Evolutionary conservation across 1,140 invertebrate species (phyloP).

Genomic region (Propsilocerus akamusi): DNA sequence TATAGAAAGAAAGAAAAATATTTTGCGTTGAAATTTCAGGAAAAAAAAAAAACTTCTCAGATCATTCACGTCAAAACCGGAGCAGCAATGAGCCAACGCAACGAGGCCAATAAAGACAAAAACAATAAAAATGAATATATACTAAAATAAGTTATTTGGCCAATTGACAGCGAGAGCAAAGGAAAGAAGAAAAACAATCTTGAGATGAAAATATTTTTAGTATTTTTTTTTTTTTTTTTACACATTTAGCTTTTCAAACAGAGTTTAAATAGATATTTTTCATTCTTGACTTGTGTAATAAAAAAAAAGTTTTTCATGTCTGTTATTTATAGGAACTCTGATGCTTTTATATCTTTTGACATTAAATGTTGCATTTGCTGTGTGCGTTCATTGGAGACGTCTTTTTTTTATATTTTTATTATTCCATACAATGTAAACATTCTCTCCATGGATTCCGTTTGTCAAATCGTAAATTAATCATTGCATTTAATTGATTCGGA

Average conservation of each 20-base stretch:
- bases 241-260: background rate
- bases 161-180: background rate
- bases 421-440: too few relatives aligned
- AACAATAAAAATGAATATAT: too few relatives aligned
- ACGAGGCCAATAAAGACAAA: too few relatives aligned
- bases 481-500: too few relatives aligned
- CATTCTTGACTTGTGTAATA: background rate
- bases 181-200: background rate
- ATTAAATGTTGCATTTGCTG: background rate
- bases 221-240: too few relatives aligned
- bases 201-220: background rate
- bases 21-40: too few relatives aligned
- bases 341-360: background rate
- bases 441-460: too few relatives aligned
- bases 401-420: background rate
- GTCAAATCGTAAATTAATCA: too few relatives aligned
- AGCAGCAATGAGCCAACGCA: background rate
- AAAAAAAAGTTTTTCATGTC: background rate
- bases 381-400: background rate
- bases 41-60: background rate
- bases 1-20: too few relatives aligned
- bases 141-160: background rate
- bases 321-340: slow-evolving; percentile 3
- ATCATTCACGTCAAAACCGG: background rate
- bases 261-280: slow-evolving; percentile 4